These are phyloP conservation scores for Keiferia lycopersicella DNA, from an alignment of 2,888 invertebrate genomes.

Conservation along the genomic window DNA sequence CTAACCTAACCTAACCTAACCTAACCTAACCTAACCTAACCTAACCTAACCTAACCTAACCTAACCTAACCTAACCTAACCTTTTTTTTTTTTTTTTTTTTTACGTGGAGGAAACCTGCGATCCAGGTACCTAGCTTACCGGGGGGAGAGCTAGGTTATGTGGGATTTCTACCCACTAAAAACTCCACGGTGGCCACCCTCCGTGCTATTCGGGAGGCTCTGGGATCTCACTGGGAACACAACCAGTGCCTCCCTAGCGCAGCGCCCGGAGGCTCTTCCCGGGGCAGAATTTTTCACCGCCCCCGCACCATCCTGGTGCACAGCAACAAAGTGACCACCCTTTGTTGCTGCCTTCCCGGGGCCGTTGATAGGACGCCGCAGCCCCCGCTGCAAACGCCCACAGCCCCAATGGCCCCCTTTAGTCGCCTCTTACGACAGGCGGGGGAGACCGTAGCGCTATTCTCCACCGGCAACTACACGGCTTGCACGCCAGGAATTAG, in stretches of 20 bases:
- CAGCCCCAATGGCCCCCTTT: conserved; percentile 9
- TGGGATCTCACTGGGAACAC: not conserved
- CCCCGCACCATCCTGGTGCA: not conserved
- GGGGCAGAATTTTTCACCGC: not conserved
- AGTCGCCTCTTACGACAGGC: conserved; percentile 23
- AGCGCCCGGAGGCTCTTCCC: conserved; percentile 6
- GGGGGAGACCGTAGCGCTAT: conserved; percentile 14
- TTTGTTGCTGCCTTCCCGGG: not conserved
- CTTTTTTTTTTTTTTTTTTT: conserved; percentile 21
- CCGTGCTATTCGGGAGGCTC: not conserved
- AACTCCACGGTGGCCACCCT: not conserved
- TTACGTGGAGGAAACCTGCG: conserved; percentile 4
- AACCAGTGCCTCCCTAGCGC: conserved; percentile 6
- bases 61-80: too few species aligned
- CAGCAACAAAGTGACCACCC: not conserved
- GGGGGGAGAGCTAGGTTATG: conserved; percentile 23
- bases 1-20: too few species aligned
- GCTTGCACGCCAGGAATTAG: not conserved
- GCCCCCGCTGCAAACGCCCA: conserved; percentile 6
- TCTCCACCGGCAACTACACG: conserved; percentile 12
- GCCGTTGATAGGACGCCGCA: not conserved
- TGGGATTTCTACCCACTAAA: conserved; percentile 1
- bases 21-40: too few species aligned
- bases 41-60: too few species aligned
- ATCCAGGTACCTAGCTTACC: too few species aligned